phyloP scores from a whole-genome alignment of 2,888 invertebrate species.

The Gortyna flavago region DNA sequence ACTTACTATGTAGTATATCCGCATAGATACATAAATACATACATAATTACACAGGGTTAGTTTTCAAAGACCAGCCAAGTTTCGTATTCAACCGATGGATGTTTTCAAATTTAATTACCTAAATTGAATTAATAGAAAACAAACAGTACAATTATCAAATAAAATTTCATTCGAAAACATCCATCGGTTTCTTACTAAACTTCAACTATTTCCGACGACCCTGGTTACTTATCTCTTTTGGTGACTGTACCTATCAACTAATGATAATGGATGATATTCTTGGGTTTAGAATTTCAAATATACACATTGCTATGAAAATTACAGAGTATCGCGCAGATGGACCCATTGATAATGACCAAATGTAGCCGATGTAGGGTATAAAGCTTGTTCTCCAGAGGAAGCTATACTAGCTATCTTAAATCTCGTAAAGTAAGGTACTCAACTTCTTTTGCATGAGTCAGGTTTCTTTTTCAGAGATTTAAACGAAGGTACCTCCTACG shows the following conservation, averaged over 20 bases:
- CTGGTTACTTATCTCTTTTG: no score
- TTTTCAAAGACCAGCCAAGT: no score
- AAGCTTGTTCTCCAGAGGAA: background rate
- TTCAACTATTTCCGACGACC: no score
- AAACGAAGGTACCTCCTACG: no score
- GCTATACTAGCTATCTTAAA: background rate
- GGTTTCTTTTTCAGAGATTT: no score
- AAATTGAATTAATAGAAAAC: no score
- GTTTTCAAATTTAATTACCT: no score
- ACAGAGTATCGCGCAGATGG: background rate
- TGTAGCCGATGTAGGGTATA: background rate
- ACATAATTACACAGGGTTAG: no score
- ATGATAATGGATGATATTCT: background rate
- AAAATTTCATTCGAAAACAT: no score
- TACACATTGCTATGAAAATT: background rate
- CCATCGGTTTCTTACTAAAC: no score
- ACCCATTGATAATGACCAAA: background rate
- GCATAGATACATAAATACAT: background rate
- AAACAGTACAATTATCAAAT: no score
- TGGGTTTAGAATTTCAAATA: background rate
- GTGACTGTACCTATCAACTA: background rate
- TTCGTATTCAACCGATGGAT: no score
- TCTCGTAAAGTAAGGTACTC: background rate
- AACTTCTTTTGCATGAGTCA: background rate
- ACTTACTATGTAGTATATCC: background rate